Evolutionary conservation across 2,797 vertebrate genomes (phyloP).

Genomic region (Parambassis ranga): DNA sequence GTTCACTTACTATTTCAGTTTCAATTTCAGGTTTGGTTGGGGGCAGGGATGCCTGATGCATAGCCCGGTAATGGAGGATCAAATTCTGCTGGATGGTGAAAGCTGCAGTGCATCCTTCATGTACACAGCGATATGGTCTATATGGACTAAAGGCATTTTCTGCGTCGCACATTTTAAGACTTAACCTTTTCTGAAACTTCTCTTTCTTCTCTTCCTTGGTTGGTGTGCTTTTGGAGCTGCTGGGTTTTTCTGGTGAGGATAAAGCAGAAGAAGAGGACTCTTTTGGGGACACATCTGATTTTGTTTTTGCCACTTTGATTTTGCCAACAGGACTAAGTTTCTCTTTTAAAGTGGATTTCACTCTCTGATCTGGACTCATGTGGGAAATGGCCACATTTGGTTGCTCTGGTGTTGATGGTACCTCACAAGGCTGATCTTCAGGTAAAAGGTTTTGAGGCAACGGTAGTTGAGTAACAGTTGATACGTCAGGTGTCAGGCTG

Average conservation of each 20-base stretch:
- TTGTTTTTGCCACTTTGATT: conserved; percentile 36
- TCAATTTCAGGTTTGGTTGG: conserved; percentile 68
- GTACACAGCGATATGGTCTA: conserved; percentile 95
- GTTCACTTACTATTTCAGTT: conserved; percentile 73
- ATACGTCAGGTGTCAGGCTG: conserved; percentile 31
- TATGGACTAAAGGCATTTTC: conserved; percentile 87
- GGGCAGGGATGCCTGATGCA: conserved; percentile 92
- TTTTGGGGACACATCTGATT: conserved; percentile 28
- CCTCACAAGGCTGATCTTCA: conserved; percentile 42
- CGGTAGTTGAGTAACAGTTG: conserved; percentile 70
- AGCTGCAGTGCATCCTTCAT: conserved; percentile 95
- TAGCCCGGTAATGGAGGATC: conserved; percentile 97
- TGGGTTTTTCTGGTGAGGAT: conserved; percentile 67
- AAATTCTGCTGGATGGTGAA: conserved; percentile 98
- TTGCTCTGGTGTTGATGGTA: conserved; percentile 32
- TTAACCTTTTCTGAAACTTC: conserved; percentile 62
- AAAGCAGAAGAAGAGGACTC: conserved; percentile 50
- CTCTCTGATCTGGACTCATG: conserved; percentile 60
- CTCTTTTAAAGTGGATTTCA: conserved; percentile 47
- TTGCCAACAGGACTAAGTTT: conserved; percentile 51
- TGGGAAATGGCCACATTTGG: conserved; percentile 13
- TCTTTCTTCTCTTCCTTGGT: conserved; percentile 73
- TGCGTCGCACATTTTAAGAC: conserved; percentile 73
- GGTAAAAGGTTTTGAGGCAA: conserved; percentile 58
- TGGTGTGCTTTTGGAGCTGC: conserved; percentile 74